A percentile compares a stretch with the other conserved stretches of the same genome.
phyloP scores from a whole-genome alignment of 2,797 vertebrate species.

The Epinephelus malabaricus region DNA sequence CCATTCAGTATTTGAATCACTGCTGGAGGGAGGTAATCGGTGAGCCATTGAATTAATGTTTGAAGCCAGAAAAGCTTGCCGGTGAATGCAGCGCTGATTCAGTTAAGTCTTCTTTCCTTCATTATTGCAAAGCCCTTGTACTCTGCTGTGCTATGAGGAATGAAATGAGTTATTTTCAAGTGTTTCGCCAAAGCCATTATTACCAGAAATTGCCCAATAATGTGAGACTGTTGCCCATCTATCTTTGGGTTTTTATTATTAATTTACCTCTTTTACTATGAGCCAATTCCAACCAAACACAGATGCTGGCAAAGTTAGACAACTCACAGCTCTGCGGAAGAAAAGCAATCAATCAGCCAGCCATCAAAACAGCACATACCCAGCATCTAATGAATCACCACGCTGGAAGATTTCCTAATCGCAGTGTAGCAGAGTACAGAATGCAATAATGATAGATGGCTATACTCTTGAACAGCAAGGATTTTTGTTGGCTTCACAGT shows the following conservation, averaged over 20 bases:
- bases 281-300: conserved; percentile 31
- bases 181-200: conserved; percentile 34
- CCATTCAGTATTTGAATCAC: conserved; percentile 26
- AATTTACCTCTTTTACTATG: background rate
- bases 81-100: conserved; percentile 26
- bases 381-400: conserved; percentile 62
- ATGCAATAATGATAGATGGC: conserved; percentile 63
- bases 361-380: conserved; percentile 56
- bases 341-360: conserved; percentile 63
- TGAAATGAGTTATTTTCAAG: conserved; percentile 44
- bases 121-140: conserved; percentile 44
- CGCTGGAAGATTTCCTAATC: conserved; percentile 64
- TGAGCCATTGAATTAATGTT: conserved; percentile 27
- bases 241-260: conserved; percentile 10
- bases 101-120: conserved; percentile 31
- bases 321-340: conserved; percentile 43
- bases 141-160: conserved; percentile 7
- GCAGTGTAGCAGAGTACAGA: conserved; percentile 49
- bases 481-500: conserved; percentile 35
- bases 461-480: conserved; percentile 18
- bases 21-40: conserved; percentile 14
- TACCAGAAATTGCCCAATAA: conserved; percentile 10
- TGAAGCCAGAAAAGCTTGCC: background rate
- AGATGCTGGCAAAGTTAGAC: conserved; percentile 46
- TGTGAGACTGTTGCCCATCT: conserved; percentile 21